Evolutionary conservation across 2,888 invertebrate species (phyloP), one percentile per base, ranked within the genome.

Genomic region (Osedax fenrisi): DNA sequence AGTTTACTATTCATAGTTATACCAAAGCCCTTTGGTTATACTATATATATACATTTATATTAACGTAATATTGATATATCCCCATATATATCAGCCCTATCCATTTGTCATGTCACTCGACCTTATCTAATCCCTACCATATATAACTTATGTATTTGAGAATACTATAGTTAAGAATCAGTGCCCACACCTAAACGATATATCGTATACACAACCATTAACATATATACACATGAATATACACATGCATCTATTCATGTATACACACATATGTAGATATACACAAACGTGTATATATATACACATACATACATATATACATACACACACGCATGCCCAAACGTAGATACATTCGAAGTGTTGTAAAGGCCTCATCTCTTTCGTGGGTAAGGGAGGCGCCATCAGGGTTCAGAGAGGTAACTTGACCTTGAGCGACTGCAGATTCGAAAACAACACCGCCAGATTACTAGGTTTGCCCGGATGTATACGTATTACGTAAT

Each of bases 311-410:
- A 41, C 17, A 41, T 41, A 41, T 41, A 41, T 41, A 41, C 17
- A 41, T 41, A 41, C 17, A 41, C 17, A 41, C 17, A 41, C 17
- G 17, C 17, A 41, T 41, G 17, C 5, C 5, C 41, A 41, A 41
- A 41, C 17, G 10, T 41, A 41, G 41, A 75, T 78, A n/a, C 72
- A 77, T 21, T 78, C 78, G 2, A 24, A 67, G 2, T 78, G 78
- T 75, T 78, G 78, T 67, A 78, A 78, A 26, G 78, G 78, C 3
- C 61, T 73, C 17, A 78, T 79, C 22, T 75, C 78, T 3, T 75
- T 79, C 27, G 78, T 78, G 1, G 79, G 79, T 10, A 79, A 79
- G 61, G 79, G 78, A 10, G 79, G 79, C 1, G 79, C 78, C 26
- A 77, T 79, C 25, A 66, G 79, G 27, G 75, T 78, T 10, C 79